These are phyloP conservation scores for Spisula solida DNA, from an alignment of 2,888 invertebrate species.

Conservation along the genomic window DNA sequence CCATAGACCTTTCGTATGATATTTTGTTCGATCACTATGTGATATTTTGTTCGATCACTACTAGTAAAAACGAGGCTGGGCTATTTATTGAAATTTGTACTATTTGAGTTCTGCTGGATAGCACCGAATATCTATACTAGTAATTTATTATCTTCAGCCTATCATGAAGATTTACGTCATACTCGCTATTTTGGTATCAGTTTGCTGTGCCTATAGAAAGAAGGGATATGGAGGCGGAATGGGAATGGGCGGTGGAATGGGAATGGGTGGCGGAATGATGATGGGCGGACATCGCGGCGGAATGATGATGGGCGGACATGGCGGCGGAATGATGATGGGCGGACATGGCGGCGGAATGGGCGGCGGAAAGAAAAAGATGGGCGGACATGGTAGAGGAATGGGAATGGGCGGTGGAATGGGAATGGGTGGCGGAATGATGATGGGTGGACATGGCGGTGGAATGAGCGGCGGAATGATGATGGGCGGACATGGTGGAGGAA, in stretches of 20 bases:
- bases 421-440: conserved; percentile 1
- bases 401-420: neutral
- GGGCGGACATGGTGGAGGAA: neutral
- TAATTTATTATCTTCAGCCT: no score
- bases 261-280: neutral
- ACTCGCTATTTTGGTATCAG: no score
- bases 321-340: neutral
- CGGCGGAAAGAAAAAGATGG: neutral
- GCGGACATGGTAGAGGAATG: neutral
- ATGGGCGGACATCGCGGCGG: neutral
- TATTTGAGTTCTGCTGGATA: no score
- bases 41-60: no score
- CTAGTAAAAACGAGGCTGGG: no score
- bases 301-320: neutral
- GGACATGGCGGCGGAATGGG: neutral
- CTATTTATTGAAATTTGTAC: no score
- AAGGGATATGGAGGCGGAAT: neutral
- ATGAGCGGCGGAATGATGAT: neutral
- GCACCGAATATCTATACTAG: no score
- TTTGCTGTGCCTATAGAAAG: no score
- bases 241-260: neutral
- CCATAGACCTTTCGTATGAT: no score
- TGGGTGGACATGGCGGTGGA: neutral
- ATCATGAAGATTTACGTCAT: no score
- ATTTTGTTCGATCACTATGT: no score